A percentile compares a stretch with the other conserved stretches of the same genome.
These are phyloP conservation scores for Diacarnus erythraeanus DNA, from an alignment of 37 sponge, comb jelly and placozoan genomes.

Conservation along the genomic window DNA sequence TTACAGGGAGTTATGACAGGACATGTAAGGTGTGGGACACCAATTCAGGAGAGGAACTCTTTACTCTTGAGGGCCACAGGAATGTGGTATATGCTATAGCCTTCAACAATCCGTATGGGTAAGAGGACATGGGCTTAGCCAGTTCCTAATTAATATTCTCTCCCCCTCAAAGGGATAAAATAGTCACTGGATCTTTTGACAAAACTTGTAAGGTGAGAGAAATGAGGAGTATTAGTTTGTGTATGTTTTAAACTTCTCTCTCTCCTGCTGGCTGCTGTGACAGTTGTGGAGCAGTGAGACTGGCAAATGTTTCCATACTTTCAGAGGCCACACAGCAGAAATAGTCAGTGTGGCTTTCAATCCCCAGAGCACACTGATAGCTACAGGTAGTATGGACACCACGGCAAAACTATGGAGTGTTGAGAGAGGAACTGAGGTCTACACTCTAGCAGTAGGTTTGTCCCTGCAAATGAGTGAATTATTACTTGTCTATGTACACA, in stretches of 20 bases:
- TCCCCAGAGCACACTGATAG: slow-evolving; percentile 85
- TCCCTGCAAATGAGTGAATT: background rate
- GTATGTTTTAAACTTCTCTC: too few species aligned
- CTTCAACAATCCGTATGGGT: slow-evolving; percentile 99
- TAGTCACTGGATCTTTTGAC: slow-evolving; percentile 98
- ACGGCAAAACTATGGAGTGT: slow-evolving; percentile 94
- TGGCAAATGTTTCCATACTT: slow-evolving; percentile 91
- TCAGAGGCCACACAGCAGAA: slow-evolving; percentile 95
- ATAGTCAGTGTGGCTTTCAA: slow-evolving; percentile 91
- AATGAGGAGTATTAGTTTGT: background rate
- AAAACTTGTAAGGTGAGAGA: slow-evolving; percentile 81
- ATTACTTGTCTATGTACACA: slow-evolving; percentile 9
- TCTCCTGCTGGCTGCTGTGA: background rate
- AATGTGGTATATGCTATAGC: slow-evolving; percentile 98
- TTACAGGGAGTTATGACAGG: slow-evolving; percentile 96
- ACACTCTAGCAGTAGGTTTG: slow-evolving; percentile 69
- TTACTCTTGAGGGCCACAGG: slow-evolving; percentile 92
- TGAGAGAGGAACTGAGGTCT: slow-evolving; percentile 74
- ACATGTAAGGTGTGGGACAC: slow-evolving; percentile 99
- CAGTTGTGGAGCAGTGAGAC: slow-evolving; percentile 92
- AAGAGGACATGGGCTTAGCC: background rate
- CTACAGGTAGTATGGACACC: slow-evolving; percentile 97
- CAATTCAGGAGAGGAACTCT: slow-evolving; percentile 81
- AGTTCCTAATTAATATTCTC: background rate
- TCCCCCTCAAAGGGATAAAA: slow-evolving; percentile 78